phyloP scores from a whole-genome alignment of 2,113 vertebrate genomes.

The Nothobranchius kuhntae region DNA sequence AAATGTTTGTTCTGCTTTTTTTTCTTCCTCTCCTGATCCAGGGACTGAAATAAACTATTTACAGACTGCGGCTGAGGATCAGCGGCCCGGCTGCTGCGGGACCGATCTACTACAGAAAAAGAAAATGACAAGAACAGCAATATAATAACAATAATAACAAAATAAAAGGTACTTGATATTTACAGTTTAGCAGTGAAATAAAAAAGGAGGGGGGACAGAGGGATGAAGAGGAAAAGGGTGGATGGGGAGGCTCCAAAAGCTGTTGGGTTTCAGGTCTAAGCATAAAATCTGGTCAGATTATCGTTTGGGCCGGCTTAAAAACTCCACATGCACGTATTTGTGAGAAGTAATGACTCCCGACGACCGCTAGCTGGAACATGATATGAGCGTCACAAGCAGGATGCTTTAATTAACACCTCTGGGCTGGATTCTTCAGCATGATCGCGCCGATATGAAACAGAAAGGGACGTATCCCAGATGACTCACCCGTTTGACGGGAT shows the following conservation, averaged over 20 bases:
- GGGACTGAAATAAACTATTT: constrained; percentile 79
- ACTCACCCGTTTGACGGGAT: constrained; percentile 8
- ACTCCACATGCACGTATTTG: constrained; percentile 54
- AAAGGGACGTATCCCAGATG: not conserved
- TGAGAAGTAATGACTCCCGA: constrained; percentile 7
- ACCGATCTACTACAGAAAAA: constrained; percentile 73
- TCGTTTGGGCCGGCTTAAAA: constrained; percentile 43
- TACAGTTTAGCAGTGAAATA: constrained; percentile 80
- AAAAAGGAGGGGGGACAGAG: constrained; percentile 29
- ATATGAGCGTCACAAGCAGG: constrained; percentile 36
- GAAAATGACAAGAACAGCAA: constrained; percentile 79
- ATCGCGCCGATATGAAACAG: constrained; percentile 26
- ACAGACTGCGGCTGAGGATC: constrained; percentile 78
- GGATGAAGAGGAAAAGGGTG: constrained; percentile 37
- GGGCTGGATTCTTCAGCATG: constrained; percentile 28
- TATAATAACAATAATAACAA: constrained; percentile 82
- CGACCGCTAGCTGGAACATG: constrained; percentile 17
- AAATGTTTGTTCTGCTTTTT: constrained; percentile 76
- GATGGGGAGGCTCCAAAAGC: constrained; percentile 62
- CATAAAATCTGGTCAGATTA: constrained; percentile 54
- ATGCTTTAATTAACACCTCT: constrained; percentile 26
- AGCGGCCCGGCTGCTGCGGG: constrained; percentile 69
- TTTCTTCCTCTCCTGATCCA: constrained; percentile 56
- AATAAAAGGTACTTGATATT: constrained; percentile 83
- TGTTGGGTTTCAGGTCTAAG: constrained; percentile 46